Base-by-base conservation (phyloP, 1,140 invertebrate species). In the Mycetomoellerius zeteki region DNA sequence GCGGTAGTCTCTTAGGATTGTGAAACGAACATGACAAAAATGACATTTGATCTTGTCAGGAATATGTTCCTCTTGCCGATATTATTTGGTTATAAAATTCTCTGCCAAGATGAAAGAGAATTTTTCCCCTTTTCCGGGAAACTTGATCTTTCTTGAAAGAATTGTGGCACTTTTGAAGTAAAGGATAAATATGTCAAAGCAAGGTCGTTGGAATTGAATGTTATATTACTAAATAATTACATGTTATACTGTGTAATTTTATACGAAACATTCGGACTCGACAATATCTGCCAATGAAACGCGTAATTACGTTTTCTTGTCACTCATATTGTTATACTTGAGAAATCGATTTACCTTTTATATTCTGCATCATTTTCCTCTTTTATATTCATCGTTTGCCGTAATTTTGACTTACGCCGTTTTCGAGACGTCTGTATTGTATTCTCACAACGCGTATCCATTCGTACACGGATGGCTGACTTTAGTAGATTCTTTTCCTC, bases 211-310 rank as follows among this genome's bases (percentile, higher is more conserved):
- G 3, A 50, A 16, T 14, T 50, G 8, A 43, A 43, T 1, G 10
- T 43, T 43, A 50, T 16, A 16, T 50, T 43, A 16, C 47, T 50
- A 50, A 4, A 50, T 50, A 50, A 50, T 50, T 50, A 16, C 14
- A 50, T 43, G 47, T 62, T 75, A 73, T 62, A 84, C 27, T 69
- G 54, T 60, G 80, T 73, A 73, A 84, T 37, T 69, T 84, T 84
- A 62, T 50, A 84, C 54, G 24, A 47, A 21, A 37, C 80, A 75
- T 56, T 72, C 69, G n/a, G n/a, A n/a, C n/a, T n/a, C n/a, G 69
- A 72, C 19, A 10, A 78, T 33, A 37, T 21, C 50, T 33, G 50
- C 12, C 50, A 47, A 56, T 82, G 33, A 73, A 82, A 82, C 80
- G n/a, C 80, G 54, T 75, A 73, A 84, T 84, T 84, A 60, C 24